Percentiles rank a stretch among this genome's conserved stretches.
phyloP scores from a whole-genome alignment of 2,888 invertebrate species.

The Iselma pallidipennis region DNA sequence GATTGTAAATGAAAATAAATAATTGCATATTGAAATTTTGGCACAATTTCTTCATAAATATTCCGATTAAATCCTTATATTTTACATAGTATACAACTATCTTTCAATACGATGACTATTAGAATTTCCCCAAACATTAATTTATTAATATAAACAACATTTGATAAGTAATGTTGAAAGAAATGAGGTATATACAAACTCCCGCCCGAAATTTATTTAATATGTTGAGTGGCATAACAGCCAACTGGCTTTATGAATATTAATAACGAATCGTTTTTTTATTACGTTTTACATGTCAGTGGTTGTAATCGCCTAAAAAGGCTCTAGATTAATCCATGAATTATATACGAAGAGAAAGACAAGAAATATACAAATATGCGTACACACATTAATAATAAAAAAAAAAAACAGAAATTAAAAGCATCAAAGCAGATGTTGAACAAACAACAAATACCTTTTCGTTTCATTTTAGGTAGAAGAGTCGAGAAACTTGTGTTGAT shows the following conservation, averaged over 20 bases:
- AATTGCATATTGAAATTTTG: conserved; percentile 24
- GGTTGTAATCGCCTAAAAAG: conserved; percentile 20
- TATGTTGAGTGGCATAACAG: conserved; percentile 27
- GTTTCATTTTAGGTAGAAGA: no score
- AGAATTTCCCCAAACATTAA: conserved; percentile 16
- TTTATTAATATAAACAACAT: conserved; percentile 30
- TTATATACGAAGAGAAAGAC: conserved; percentile 1
- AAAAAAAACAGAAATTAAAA: neutral
- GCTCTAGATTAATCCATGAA: conserved; percentile 14
- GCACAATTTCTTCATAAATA: neutral
- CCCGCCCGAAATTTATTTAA: conserved; percentile 24
- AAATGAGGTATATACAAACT: conserved; percentile 17
- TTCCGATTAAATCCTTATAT: conserved; percentile 8
- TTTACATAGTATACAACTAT: conserved; percentile 5
- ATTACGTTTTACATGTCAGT: conserved; percentile 20
- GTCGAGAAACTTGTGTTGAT: neutral
- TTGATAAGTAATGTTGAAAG: conserved; percentile 30
- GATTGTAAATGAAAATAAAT: conserved; percentile 51
- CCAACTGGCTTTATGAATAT: conserved; percentile 22
- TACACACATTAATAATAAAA: conserved; percentile 7
- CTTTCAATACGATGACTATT: conserved; percentile 24
- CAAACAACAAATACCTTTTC: neutral
- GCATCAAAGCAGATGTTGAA: neutral
- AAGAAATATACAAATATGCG: conserved; percentile 4
- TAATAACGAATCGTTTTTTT: conserved; percentile 17